Evolutionary conservation across 1,140 invertebrate genomes (phyloP), one percentile per base, ranked within the genome.

Genomic region (Drosophila kepulauana): DNA sequence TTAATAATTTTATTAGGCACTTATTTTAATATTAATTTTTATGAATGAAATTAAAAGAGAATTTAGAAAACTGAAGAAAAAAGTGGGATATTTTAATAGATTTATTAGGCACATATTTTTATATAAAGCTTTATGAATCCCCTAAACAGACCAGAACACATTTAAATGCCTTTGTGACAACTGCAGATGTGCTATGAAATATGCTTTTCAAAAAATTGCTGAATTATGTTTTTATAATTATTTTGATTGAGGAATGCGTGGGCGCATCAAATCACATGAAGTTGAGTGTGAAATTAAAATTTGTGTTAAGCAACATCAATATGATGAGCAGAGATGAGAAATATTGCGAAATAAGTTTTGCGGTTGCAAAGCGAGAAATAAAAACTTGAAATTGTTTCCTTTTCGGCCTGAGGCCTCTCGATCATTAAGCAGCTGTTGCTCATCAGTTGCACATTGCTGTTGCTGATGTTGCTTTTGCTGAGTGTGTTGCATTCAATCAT

Each of bases 371-470:
- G 41, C 52, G 35, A 43, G 38, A n/a, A 71, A 71, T 16, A 57
- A 30, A 70, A 64, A 48, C 52, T 63, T 54, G 64, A 81, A 69
- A 59, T 73, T 64, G 67, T 70, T 73, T 87, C 61, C 49, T 71
- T 85, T 25, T 66, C 63, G 65, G 77, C 64, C 79, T 69, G 73
- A 74, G 48, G 84, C 77, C 77, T 25, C 62, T 25, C 62, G 82
- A 88, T 88, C 80, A 87, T 87, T 87, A 84, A 87, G 84, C 84
- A 88, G 84, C 84, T 88, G 85, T 84, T 87, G 84, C 77, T 84
- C 84, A 87, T 87, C 73, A 88, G 65, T 73, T 57, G 75, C 7
- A 7, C 30, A 10, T 43, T 81, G 78, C 62, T 41, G 57, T 38
- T 81, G 78, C 58, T 41, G 57, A 25, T 77, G 41, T 30, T 46